Conservation (phyloP, 2,797 vertebrate species). For the Platyrinchus mystaceus region DNA sequence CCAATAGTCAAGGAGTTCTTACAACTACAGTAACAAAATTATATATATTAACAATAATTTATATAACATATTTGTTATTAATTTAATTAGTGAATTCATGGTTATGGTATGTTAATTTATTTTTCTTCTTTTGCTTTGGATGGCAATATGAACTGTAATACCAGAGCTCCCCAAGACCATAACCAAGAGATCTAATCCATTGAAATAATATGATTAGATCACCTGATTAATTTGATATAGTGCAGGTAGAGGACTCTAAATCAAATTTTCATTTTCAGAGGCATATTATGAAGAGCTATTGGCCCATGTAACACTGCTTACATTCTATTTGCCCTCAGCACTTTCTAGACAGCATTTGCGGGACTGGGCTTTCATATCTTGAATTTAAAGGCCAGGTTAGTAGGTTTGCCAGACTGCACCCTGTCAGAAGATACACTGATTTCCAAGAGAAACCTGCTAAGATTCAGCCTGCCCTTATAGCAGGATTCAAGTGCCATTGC, state of each 20-base stretch:
- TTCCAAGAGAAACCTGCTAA: background rate
- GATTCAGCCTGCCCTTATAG: background rate
- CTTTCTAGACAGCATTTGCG: background rate
- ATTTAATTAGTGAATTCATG: background rate
- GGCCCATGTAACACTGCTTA: background rate
- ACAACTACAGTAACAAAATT: background rate
- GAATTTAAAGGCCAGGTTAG: background rate
- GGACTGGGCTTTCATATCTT: background rate
- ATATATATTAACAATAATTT: background rate
- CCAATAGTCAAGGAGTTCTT: background rate
- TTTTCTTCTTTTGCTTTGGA: background rate
- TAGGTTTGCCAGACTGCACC: background rate
- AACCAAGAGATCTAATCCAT: background rate
- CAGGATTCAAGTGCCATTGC: background rate
- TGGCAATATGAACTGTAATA: background rate
- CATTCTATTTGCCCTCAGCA: slow-evolving; percentile 28
- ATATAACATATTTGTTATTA: background rate
- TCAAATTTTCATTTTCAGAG: slow-evolving; percentile 39
- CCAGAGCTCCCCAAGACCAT: background rate
- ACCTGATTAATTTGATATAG: slow-evolving; percentile 28
- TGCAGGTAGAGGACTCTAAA: slow-evolving; percentile 6
- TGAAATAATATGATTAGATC: slow-evolving; percentile 15
- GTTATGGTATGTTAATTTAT: background rate
- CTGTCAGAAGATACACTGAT: background rate
- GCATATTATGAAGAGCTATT: slow-evolving; percentile 1